Evolutionary conservation across 2,113 vertebrate genomes (phyloP), one percentile per base, ranked within the genome.

Genomic region (Cynopterus brachyotis): DNA sequence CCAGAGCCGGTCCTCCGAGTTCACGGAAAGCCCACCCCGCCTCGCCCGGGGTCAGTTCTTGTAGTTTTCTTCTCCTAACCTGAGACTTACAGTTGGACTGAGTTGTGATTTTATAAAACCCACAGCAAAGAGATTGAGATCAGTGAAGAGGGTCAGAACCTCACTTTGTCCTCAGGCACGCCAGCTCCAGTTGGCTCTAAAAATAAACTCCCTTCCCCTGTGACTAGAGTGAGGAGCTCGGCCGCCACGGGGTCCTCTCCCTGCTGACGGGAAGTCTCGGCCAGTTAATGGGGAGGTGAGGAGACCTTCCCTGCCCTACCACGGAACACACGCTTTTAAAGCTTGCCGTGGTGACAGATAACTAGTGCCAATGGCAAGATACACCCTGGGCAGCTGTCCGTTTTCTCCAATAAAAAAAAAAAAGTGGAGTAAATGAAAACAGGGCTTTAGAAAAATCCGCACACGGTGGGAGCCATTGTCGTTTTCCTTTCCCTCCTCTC

Each of bases 361-460:
- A 84, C 95, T 70, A n/a, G 32, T 75, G 89, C 73, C 53, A 22
- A 55, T 94, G 86, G 66, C 79, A 93, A 47, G 50, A 75, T 79
- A n/a, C 24, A 42, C 64, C 55, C 93, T 62, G 50, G 95, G 92
- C 92, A 83, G 75, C 69, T 75, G 37, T 93, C 78, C 42, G 9
- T 79, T 96, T 86, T 89, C 82, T 83, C 82, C 69, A 94, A 96
- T 93, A 50, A 50, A 16, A 50, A 16, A 50, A 89, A 95, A 94
- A 94, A 95, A 75, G 94, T 82, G 88, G 92, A 95, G 86, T 91
- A 94, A 96, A 91, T 94, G 96, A 93, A 95, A 96, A 86, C 60
- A 88, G 72, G 26, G 6, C 92, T 97, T 92, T 22, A 50, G 64
- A 75, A 80, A 94, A 86, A 83, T 89, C 92, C 83, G 8, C 92